A percentile compares a stretch with the other conserved stretches of the same genome.
Evolutionary conservation across 2,888 invertebrate genomes (phyloP).

Genomic region (Schizaphis graminum): DNA sequence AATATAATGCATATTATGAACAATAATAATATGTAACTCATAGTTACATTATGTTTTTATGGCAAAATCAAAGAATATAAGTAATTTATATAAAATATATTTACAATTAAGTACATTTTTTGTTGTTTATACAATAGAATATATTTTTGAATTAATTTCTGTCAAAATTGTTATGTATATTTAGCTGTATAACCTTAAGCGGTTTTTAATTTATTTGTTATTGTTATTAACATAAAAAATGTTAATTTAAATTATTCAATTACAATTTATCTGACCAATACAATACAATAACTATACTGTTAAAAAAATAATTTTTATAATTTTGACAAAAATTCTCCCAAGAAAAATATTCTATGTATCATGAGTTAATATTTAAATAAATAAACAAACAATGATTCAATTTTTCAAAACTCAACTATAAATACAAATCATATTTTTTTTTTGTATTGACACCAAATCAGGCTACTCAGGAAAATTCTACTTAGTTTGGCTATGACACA

Average conservation of each 20-base stretch:
- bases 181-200: not conserved
- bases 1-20: not conserved
- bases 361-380: not conserved
- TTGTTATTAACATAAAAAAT: not conserved
- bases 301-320: not conserved
- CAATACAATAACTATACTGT: not conserved
- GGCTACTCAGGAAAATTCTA: not conserved
- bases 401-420: not conserved
- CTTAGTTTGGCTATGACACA: not conserved
- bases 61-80: not conserved
- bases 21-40: not conserved
- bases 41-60: not conserved
- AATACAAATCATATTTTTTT: not conserved
- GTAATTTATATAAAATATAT: not conserved
- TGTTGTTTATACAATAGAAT: not conserved
- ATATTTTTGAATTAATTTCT: not conserved
- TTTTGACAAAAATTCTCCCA: not conserved
- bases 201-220: not conserved
- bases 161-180: not conserved
- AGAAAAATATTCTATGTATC: not conserved
- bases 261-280: not conserved
- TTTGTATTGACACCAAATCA: not conserved
- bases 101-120: constrained; percentile 47
- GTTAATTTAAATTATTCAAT: not conserved
- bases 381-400: not conserved